Base-by-base conservation (phyloP, 2,113 vertebrate genomes). In the Pseudopipra pipra region DNA sequence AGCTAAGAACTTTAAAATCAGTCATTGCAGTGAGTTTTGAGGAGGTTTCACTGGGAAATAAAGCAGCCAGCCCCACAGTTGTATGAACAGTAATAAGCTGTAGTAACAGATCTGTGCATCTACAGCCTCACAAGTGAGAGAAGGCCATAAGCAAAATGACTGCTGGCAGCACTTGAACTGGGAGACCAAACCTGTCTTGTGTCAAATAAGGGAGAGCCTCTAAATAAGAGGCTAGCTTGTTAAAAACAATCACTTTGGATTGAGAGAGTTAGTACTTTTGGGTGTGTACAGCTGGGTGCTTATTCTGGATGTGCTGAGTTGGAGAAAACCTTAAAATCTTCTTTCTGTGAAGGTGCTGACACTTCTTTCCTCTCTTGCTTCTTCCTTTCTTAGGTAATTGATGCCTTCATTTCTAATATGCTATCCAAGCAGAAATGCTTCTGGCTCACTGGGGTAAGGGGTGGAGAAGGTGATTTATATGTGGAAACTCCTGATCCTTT, bases 341-440 rank as follows among this genome's bases (percentile, higher is more conserved):
- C 35, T 89, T 93, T 76, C 61, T 87, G 46, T 66, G 63, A 77
- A 89, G 78, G 17, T 83, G 94, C 58, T 96, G 89, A 85, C 33
- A 3, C 49, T 75, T 63, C 51, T 77, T 89, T 93, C 67, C 83
- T 88, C n/a, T 92, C 51, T 83, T 70, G 52, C 74, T 82, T 85
- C 33, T 89, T 56, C 44, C 23, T 89, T 87, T 79, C 63, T 81
- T 89, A 89, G 84, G 59, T 97, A 94, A 91, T 85, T 92, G n/a
- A 15, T 94, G 49, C 70, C 44, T 77, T 93, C 2, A 5, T 96
- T 93, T 96, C 49, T 95, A 82, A 79, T 89, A 78, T 68, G 31
- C 41, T 87, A 61, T 74, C 59, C 54, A 85, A 82, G 81, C 77
- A 95, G 74, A 94, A 96, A 82, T 95, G 84, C 81, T 87, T 90